Evolutionary conservation across 2,888 invertebrate genomes (phyloP).

Genomic region (Seira musarum): DNA sequence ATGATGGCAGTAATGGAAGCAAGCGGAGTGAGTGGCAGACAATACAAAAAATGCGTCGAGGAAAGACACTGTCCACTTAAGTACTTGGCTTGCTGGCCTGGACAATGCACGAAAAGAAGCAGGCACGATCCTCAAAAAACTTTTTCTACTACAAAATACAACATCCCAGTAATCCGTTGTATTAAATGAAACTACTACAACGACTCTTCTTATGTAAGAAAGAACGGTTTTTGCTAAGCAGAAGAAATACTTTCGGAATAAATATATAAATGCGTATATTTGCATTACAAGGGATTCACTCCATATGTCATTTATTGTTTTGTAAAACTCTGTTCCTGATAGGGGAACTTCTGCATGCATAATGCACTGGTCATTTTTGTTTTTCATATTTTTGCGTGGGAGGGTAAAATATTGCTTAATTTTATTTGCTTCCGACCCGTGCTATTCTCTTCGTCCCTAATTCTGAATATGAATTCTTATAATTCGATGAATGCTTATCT

Average conservation of each 20-base stretch:
- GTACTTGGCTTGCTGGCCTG: background rate
- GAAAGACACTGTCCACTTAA: slow-evolving; percentile 24
- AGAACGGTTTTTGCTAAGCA: too few species aligned
- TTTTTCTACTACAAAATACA: background rate
- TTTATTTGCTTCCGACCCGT: slow-evolving; percentile 40
- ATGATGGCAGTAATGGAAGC: background rate
- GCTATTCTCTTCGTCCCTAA: background rate
- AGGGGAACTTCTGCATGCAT: background rate
- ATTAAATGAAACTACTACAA: too few species aligned
- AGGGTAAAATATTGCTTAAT: slow-evolving; percentile 30
- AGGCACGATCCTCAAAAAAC: background rate
- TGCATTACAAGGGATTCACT: slow-evolving; percentile 6
- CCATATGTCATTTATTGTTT: slow-evolving; percentile 49
- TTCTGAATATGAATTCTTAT: background rate
- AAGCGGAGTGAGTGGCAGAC: slow-evolving; percentile 9
- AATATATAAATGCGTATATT: too few species aligned
- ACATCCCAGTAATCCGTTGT: background rate
- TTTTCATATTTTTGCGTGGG: slow-evolving; percentile 16
- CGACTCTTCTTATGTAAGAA: too few species aligned
- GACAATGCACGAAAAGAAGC: background rate
- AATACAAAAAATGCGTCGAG: slow-evolving; percentile 37
- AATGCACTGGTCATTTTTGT: background rate
- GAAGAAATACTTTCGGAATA: too few species aligned
- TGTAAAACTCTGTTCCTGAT: too few species aligned
- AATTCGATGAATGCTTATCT: slow-evolving; percentile 33